Evolutionary conservation across 2,888 invertebrate genomes (phyloP).

Genomic region (Melinaea marsaeus): DNA sequence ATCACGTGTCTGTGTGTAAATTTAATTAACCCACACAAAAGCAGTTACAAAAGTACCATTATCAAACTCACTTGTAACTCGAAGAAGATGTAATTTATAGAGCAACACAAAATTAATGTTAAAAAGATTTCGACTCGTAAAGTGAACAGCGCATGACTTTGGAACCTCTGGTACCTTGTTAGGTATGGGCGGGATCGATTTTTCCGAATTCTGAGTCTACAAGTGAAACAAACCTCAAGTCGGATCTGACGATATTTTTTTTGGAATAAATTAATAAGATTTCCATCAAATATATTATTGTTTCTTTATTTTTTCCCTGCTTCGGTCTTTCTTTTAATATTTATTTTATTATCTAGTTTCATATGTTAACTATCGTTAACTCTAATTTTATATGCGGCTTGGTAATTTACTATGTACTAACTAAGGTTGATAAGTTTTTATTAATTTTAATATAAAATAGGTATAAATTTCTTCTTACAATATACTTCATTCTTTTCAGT

Average conservation of each 20-base stretch:
- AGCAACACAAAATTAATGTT: slow-evolving; percentile 2
- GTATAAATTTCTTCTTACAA: no score
- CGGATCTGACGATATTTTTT: slow-evolving; percentile 14
- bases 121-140: slow-evolving; percentile 16
- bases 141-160: slow-evolving; percentile 40
- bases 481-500: no score
- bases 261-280: no score
- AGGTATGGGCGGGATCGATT: slow-evolving; percentile 60
- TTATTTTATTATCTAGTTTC: no score
- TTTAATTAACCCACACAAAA: slow-evolving; percentile 54
- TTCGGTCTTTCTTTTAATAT: no score
- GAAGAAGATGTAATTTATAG: background rate
- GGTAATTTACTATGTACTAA: no score
- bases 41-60: slow-evolving; percentile 19
- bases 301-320: no score
- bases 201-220: slow-evolving; percentile 38
- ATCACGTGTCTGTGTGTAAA: slow-evolving; percentile 47
- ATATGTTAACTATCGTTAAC: no score
- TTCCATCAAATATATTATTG: no score
- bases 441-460: no score
- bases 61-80: slow-evolving; percentile 16
- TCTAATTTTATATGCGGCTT: no score
- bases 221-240: slow-evolving; percentile 34
- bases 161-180: slow-evolving; percentile 41
- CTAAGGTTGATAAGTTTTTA: no score